Evolutionary conservation across 2,113 vertebrate species (phyloP).

Genomic region (Prolemur simus): DNA sequence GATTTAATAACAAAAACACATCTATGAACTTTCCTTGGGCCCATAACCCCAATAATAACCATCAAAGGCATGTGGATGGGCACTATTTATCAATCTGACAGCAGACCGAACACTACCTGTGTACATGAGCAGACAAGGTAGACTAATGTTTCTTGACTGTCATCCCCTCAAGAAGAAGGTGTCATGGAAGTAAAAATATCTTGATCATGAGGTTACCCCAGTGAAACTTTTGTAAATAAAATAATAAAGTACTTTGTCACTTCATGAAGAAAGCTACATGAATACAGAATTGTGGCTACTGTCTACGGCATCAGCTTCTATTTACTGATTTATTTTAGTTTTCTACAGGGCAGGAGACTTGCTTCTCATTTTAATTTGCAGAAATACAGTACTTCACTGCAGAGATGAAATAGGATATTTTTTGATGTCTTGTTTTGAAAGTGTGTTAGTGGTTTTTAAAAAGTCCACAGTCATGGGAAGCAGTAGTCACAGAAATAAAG

Average conservation of each 20-base stretch:
- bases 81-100: neutral
- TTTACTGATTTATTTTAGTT: neutral
- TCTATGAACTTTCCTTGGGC: neutral
- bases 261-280: neutral
- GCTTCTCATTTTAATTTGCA: constrained; percentile 42
- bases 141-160: neutral
- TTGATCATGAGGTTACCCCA: neutral
- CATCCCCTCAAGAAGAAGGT: neutral
- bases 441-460: constrained; percentile 12
- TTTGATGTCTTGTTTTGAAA: neutral
- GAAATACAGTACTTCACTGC: neutral
- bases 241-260: neutral
- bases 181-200: constrained; percentile 42
- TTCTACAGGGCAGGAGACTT: neutral
- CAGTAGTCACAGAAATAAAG: constrained; percentile 11
- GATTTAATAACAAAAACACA: constrained; percentile 4
- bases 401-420: constrained; percentile 15
- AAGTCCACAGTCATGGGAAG: neutral
- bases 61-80: neutral
- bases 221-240: constrained; percentile 6
- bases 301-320: neutral
- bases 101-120: neutral
- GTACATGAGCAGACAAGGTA: neutral
- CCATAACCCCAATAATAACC: neutral
- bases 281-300: neutral